phyloP scores from a whole-genome alignment of 2,113 vertebrate genomes.

The Galeopterus variegatus region DNA sequence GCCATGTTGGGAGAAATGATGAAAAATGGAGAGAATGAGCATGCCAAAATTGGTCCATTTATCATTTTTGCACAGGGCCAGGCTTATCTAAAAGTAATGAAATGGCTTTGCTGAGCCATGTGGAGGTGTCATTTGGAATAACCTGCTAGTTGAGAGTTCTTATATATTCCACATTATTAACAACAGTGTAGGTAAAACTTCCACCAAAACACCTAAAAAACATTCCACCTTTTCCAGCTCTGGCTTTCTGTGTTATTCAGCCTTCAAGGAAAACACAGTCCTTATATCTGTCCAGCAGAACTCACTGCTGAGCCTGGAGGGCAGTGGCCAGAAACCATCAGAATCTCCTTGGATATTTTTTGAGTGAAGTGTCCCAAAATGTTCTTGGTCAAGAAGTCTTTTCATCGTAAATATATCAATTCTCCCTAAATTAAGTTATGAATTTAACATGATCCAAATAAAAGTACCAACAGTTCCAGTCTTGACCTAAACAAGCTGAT shows the following conservation, averaged over 20 bases:
- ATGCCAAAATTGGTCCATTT: not conserved
- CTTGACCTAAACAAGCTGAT: not conserved
- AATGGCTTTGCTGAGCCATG: not conserved
- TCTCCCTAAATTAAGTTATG: conserved; percentile 21
- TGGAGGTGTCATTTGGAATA: not conserved
- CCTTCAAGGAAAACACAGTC: not conserved
- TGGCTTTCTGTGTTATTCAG: not conserved
- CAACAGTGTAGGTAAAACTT: not conserved
- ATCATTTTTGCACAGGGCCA: conserved; percentile 6
- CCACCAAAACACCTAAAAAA: not conserved
- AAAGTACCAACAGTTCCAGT: not conserved
- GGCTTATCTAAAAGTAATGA: conserved; percentile 36
- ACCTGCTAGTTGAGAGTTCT: not conserved
- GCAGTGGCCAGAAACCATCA: not conserved
- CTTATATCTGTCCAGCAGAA: not conserved
- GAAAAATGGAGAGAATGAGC: not conserved
- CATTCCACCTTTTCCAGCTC: not conserved
- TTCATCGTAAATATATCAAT: not conserved
- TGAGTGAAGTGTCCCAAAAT: not conserved
- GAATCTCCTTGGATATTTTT: not conserved
- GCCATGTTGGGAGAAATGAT: not conserved
- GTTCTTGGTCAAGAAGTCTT: not conserved
- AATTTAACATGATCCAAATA: conserved; percentile 7
- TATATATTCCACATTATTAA: not conserved
- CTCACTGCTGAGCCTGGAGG: not conserved